Percentiles rank a stretch among this genome's conserved stretches.
Conservation (phyloP, 2,888 invertebrate genomes). For the Drymonia ruficornis region DNA sequence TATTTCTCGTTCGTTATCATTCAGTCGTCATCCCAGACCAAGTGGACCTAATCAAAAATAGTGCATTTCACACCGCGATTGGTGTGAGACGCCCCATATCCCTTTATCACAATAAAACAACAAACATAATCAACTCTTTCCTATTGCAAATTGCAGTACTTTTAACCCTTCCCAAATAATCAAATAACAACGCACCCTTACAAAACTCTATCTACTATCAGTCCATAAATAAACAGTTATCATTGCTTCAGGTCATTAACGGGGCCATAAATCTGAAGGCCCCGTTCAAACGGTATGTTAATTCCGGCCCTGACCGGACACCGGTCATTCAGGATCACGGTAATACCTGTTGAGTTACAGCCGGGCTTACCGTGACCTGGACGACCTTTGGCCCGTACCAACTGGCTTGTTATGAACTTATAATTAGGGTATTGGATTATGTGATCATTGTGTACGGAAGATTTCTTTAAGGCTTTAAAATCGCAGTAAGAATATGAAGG, state of each 20-base stretch:
- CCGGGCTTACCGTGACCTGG: constrained; percentile 56
- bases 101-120: no score
- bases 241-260: constrained; percentile 54
- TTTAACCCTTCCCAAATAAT: no score
- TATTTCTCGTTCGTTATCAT: no score
- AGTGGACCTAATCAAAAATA: no score
- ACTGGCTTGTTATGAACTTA: constrained; percentile 28
- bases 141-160: no score
- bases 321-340: constrained; percentile 71
- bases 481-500: no score
- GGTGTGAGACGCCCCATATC: no score
- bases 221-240: constrained; percentile 46
- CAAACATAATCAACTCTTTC: no score
- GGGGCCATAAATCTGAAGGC: constrained; percentile 51
- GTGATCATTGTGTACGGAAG: not conserved
- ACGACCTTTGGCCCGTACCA: constrained; percentile 44
- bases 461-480: no score
- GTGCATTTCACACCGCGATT: no score
- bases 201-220: constrained; percentile 18
- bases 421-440: constrained; percentile 32
- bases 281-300: constrained; percentile 60
- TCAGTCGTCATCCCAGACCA: no score
- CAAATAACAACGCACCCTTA: not conserved
- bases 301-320: constrained; percentile 61
- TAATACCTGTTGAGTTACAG: constrained; percentile 83